Percentiles rank a stretch among this genome's conserved stretches.
Evolutionary conservation across 2,113 vertebrate genomes (phyloP).

Genomic region (Nematolebias whitei): DNA sequence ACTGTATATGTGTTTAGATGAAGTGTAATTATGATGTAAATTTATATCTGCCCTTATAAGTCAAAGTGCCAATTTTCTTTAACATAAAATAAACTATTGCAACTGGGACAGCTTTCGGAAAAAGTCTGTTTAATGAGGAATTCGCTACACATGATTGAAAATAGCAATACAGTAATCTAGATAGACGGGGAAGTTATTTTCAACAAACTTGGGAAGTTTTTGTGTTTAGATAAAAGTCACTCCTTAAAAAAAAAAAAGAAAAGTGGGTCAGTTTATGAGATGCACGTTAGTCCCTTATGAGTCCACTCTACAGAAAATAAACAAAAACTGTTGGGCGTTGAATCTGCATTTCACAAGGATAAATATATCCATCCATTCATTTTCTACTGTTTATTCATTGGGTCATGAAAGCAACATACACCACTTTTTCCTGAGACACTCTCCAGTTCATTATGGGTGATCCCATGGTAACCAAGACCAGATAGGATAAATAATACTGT

Average conservation of each 20-base stretch:
- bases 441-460: too few species aligned
- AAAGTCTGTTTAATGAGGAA: slow-evolving; percentile 11
- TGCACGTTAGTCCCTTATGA: slow-evolving; percentile 28
- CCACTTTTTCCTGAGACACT: too few species aligned
- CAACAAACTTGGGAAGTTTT: slow-evolving; percentile 28
- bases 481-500: too few species aligned
- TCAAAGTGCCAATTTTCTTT: slow-evolving; percentile 5
- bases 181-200: slow-evolving; percentile 22
- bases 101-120: slow-evolving; percentile 8
- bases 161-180: slow-evolving; percentile 6
- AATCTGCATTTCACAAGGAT: too few species aligned
- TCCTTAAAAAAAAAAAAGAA: slow-evolving; percentile 23
- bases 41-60: background rate
- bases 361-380: too few species aligned
- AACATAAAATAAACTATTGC: background rate
- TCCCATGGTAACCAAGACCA: too few species aligned
- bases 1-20: too few species aligned
- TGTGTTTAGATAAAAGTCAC: slow-evolving; percentile 57
- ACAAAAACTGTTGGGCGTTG: slow-evolving; percentile 14
- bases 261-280: slow-evolving; percentile 49
- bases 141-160: slow-evolving; percentile 5
- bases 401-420: too few species aligned
- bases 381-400: too few species aligned
- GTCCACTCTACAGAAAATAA: slow-evolving; percentile 14
- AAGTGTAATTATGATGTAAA: background rate